These are phyloP conservation scores for Pagrus major DNA, from an alignment of 2,113 vertebrate genomes.

Conservation along the genomic window DNA sequence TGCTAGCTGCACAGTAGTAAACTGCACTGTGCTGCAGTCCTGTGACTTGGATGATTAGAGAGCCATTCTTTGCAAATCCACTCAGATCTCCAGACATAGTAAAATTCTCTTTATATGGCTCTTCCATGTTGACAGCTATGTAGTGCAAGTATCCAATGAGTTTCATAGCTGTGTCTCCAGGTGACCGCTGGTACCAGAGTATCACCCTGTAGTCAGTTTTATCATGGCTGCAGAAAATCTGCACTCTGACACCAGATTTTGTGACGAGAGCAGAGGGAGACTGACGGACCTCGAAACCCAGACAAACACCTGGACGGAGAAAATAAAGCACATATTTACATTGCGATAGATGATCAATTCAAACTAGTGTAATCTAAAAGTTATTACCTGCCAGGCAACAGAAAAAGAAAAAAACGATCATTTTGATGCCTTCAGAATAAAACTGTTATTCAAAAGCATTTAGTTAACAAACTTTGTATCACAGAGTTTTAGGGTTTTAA, in stretches of 20 bases:
- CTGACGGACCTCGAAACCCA: constrained; percentile 51
- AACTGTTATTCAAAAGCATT: not conserved
- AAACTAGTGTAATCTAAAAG: not conserved
- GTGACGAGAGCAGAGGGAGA: constrained; percentile 24
- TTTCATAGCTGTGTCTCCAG: constrained; percentile 46
- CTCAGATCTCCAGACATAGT: constrained; percentile 52
- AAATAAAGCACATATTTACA: not conserved
- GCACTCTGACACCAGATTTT: not conserved
- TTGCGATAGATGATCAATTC: not conserved
- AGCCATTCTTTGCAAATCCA: constrained; percentile 20
- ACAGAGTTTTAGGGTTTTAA: not conserved
- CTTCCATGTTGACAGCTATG: not conserved
- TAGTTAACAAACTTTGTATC: not conserved
- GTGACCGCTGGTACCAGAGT: constrained; percentile 70
- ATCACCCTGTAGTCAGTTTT: constrained; percentile 36
- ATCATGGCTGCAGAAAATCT: constrained; percentile 59
- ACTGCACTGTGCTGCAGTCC: not conserved
- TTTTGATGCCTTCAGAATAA: not conserved
- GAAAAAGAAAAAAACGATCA: constrained; percentile 11
- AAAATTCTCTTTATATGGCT: constrained; percentile 5
- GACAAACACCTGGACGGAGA: constrained; percentile 30
- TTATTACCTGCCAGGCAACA: constrained; percentile 39
- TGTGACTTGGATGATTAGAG: not conserved
- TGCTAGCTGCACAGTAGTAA: constrained; percentile 69
- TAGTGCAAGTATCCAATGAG: constrained; percentile 53